Evolutionary conservation across 2,113 vertebrate species (phyloP).

Genomic region (Engraulis encrasicolus): DNA sequence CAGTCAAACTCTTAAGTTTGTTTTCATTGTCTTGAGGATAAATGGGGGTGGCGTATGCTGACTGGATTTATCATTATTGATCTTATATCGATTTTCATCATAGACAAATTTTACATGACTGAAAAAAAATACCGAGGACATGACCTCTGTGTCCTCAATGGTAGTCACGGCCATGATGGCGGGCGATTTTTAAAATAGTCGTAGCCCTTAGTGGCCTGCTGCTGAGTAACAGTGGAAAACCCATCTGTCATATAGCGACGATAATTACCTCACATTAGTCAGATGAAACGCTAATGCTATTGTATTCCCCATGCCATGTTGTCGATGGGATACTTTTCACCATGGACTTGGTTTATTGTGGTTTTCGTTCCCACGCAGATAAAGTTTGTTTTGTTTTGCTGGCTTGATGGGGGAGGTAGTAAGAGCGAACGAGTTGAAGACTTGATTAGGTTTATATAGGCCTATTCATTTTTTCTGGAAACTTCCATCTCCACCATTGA

Average conservation of each 20-base stretch:
- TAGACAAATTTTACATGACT: too few species aligned
- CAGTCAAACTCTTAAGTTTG: too few species aligned
- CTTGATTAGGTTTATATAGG: too few species aligned
- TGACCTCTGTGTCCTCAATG: not conserved
- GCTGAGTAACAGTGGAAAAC: not conserved
- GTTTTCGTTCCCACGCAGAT: not conserved
- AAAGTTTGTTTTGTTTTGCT: not conserved
- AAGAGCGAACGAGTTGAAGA: too few species aligned
- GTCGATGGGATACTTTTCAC: not conserved
- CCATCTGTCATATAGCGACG: not conserved
- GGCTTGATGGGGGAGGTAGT: too few species aligned
- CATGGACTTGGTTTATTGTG: not conserved
- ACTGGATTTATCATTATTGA: too few species aligned
- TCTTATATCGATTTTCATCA: too few species aligned
- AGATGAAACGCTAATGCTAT: not conserved
- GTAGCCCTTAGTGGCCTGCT: not conserved
- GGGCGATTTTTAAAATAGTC: not conserved
- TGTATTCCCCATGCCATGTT: not conserved
- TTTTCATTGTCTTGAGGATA: too few species aligned
- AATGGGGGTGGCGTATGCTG: too few species aligned
- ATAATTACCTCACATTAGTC: conserved; percentile 13
- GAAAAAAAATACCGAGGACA: too few species aligned
- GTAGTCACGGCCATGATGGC: too few species aligned
- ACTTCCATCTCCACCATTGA: not conserved
- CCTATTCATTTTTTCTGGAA: not conserved